A percentile compares a stretch with the other conserved stretches of the same genome.
phyloP scores from a whole-genome alignment of 1,140 invertebrate species.

The Aphaenogaster ashmeadi region DNA sequence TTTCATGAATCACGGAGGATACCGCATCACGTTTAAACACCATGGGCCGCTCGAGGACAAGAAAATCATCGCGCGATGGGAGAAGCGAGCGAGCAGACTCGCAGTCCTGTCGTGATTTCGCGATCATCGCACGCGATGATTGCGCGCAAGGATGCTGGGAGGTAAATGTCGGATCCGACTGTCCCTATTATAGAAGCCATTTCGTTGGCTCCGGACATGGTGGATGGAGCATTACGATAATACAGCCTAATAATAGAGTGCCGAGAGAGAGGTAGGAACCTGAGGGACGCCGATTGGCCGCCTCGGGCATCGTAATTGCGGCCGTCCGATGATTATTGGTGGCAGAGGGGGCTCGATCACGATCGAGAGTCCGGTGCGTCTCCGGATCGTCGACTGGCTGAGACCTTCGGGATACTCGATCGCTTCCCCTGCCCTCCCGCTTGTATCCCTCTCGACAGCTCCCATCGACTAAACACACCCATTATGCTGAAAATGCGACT shows the following conservation, averaged over 20 bases:
- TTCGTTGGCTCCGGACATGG: slow-evolving; percentile 79
- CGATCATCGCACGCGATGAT: slow-evolving; percentile 63
- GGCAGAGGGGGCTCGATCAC: slow-evolving; percentile 78
- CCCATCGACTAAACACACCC: slow-evolving; percentile 80
- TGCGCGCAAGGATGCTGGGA: slow-evolving; percentile 66
- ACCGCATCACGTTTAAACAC: slow-evolving; percentile 6
- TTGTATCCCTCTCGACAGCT: slow-evolving; percentile 59
- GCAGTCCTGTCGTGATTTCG: background rate
- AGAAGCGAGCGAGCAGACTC: background rate
- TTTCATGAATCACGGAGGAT: background rate
- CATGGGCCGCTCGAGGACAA: background rate
- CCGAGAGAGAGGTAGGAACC: slow-evolving; percentile 53
- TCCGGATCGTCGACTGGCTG: slow-evolving; percentile 33
- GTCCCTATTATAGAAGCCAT: slow-evolving; percentile 76
- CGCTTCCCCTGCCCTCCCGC: slow-evolving; percentile 52
- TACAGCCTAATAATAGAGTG: slow-evolving; percentile 85
- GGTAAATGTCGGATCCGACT: slow-evolving; percentile 74
- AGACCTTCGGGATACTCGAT: slow-evolving; percentile 70
- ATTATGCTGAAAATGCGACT: slow-evolving; percentile 86
- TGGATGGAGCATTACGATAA: slow-evolving; percentile 82
- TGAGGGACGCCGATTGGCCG: slow-evolving; percentile 78
- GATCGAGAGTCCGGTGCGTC: slow-evolving; percentile 74
- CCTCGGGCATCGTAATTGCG: slow-evolving; percentile 81
- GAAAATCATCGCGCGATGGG: slow-evolving; percentile 26
- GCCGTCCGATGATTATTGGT: slow-evolving; percentile 82